Base-by-base conservation (phyloP, 2,888 invertebrate species). In the Callyntrura guangdongensis region DNA sequence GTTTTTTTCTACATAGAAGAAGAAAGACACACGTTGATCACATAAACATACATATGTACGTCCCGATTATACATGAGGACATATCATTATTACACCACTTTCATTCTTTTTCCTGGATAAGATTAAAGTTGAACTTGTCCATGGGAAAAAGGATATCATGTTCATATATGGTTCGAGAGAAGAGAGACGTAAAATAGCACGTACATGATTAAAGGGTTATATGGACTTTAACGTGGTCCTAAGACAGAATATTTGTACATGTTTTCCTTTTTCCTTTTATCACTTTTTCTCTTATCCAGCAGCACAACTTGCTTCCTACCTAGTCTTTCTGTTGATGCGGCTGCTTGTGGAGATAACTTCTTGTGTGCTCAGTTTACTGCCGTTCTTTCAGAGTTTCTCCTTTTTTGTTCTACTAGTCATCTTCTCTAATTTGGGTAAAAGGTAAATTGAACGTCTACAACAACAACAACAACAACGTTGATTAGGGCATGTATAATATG, bases 391-490 rank as follows among this genome's bases (percentile, higher is more conserved):
- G 64, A 9, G n/a, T 17, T 59, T 82, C 36, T 82, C 36, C n/a
- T 59, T 59, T 17, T 49, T 59, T 56, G 20, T 85, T 59, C 59
- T 36, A 49, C 49, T 36, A 11, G 9, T 56, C 49, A 74, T 79
- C 79, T 79, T 77, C 79, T 67, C 79, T 79, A 64, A 56, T 77
- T 77, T 77, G 56, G 25, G 77, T 53, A 25, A 56, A 77, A 77
- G n/a, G n/a, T 22, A 53, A 77, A 77, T 77, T 77, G 22, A 25
- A 56, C 77, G 36, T 36, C 36, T 74, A 49, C 4, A 20, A 17
- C 14, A 20, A 59, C 4, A 20, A 17, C 14, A 20, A 59, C 22
- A 77, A 25, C 22, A 53, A 56, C 25, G 25, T 77, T 56, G 49
- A 25, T 77, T 12, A 49, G 69, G 69, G 12, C 14, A 25, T 56